These are phyloP conservation scores for Holocentrus rufus DNA, from an alignment of 2,797 vertebrate species.

Conservation along the genomic window DNA sequence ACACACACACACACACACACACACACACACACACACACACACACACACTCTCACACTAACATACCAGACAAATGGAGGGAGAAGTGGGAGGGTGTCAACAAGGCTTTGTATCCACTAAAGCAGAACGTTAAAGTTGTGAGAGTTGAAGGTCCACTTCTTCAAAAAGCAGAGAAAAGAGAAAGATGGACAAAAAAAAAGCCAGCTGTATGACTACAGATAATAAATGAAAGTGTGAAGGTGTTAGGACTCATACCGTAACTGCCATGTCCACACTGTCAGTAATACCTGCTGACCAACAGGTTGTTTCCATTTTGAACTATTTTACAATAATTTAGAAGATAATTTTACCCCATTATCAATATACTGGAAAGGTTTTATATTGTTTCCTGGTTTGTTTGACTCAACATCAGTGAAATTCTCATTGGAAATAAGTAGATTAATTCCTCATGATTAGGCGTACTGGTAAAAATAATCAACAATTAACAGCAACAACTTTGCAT, in stretches of 20 bases:
- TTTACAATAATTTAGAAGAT: neutral
- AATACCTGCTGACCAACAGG: neutral
- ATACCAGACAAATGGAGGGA: too few relatives aligned
- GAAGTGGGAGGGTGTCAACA: neutral
- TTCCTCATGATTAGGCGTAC: neutral
- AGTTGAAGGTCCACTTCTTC: neutral
- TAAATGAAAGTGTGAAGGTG: neutral
- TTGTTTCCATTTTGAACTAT: neutral
- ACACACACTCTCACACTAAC: too few relatives aligned
- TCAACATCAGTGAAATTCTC: neutral
- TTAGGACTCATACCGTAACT: too few relatives aligned
- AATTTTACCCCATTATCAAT: too few relatives aligned
- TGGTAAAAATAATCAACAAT: neutral
- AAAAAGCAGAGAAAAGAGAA: neutral
- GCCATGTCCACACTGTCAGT: too few relatives aligned
- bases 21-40: too few relatives aligned
- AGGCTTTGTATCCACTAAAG: neutral
- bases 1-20: too few relatives aligned
- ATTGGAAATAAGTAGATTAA: neutral
- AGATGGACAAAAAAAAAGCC: neutral
- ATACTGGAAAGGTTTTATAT: too few relatives aligned
- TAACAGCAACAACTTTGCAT: too few relatives aligned
- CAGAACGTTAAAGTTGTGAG: neutral
- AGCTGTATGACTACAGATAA: neutral
- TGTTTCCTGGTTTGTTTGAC: too few relatives aligned